These are phyloP conservation scores for Pollachius pollachius DNA, from an alignment of 2,113 vertebrate species.

Conservation along the genomic window DNA sequence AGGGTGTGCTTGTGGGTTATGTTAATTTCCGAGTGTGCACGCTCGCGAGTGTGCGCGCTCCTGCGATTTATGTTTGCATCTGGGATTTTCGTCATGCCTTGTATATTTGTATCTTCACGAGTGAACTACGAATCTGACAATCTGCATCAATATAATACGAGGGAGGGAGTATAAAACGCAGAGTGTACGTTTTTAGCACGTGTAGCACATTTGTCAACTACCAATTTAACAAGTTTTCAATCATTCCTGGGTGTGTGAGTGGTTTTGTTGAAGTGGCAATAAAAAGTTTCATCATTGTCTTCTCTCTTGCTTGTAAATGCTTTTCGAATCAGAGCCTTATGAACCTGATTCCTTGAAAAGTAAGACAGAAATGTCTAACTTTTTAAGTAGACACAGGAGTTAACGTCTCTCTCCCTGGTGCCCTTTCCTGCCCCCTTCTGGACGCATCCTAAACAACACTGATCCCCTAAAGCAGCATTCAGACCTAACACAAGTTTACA, in stretches of 20 bases:
- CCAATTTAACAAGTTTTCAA: background rate
- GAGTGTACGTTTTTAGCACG: no score
- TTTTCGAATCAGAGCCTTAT: constrained; percentile 18
- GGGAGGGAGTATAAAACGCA: no score
- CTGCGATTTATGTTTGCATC: no score
- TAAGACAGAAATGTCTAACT: constrained; percentile 3
- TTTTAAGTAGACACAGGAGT: constrained; percentile 37
- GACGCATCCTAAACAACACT: constrained; percentile 38
- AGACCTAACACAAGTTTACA: no score
- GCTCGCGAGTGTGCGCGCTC: background rate
- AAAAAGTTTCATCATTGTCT: background rate
- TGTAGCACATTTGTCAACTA: background rate
- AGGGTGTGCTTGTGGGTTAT: background rate
- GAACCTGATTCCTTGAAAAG: constrained; percentile 39
- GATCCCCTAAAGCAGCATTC: no score
- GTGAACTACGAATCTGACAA: background rate
- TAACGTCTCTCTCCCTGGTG: constrained; percentile 39
- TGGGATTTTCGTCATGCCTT: no score
- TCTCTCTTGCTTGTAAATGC: constrained; percentile 3
- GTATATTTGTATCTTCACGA: no score
- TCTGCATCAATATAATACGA: background rate
- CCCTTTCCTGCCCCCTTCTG: constrained; percentile 68
- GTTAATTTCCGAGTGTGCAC: background rate
- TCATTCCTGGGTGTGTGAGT: background rate
- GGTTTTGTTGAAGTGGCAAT: constrained; percentile 6